Conservation (phyloP, 2,113 vertebrate genomes). For the human (Homo sapiens) region GRCh38 chr14:61619501-61620000, state of each 20-base stretch:
- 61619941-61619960: background rate
- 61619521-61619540: background rate
- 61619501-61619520: background rate
- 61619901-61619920: background rate
- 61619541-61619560: background rate
- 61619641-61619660: background rate
- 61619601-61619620: background rate
- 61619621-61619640: background rate
- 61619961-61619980: background rate
- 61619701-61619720: background rate
- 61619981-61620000: slow-evolving; percentile 16
- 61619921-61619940: background rate
- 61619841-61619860: background rate
- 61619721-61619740: background rate
- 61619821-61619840: background rate
- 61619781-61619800: background rate
- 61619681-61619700: background rate
- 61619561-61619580: background rate
- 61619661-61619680: background rate
- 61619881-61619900: background rate
- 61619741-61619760: background rate
- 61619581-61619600: background rate
- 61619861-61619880: background rate
- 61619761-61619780: background rate
- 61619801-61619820: background rate